phyloP scores from a whole-genome alignment of 2,888 invertebrate species.

The Eupithecia centaureata region DNA sequence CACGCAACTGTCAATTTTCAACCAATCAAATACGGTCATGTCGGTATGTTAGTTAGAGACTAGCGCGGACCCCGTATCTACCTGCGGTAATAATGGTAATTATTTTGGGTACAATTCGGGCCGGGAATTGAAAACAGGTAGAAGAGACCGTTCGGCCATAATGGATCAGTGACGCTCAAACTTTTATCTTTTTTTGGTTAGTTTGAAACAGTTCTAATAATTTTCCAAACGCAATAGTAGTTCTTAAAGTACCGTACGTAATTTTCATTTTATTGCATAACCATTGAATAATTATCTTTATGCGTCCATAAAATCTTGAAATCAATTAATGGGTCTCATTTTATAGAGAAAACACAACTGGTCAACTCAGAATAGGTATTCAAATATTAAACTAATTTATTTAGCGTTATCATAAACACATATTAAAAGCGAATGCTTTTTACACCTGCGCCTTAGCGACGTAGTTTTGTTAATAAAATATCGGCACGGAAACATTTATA shows the following conservation, averaged over 20 bases:
- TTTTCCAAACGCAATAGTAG: too few species aligned
- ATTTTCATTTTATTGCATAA: background rate
- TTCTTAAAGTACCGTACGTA: background rate
- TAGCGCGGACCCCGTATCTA: constrained; percentile 30
- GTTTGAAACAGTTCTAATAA: background rate
- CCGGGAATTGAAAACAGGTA: constrained; percentile 65
- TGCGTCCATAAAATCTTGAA: background rate
- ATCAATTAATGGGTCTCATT: background rate
- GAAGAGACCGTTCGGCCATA: constrained; percentile 48
- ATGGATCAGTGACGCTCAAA: constrained; percentile 58
- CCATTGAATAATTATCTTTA: background rate
- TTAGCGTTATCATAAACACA: background rate
- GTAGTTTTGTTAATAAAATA: background rate
- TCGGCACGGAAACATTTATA: background rate
- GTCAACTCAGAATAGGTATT: background rate
- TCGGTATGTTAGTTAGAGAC: constrained; percentile 45
- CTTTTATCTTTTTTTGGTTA: constrained; percentile 29
- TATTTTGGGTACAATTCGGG: constrained; percentile 74
- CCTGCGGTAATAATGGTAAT: constrained; percentile 72
- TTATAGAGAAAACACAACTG: background rate
- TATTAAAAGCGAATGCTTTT: constrained; percentile 10
- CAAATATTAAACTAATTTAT: constrained; percentile 2
- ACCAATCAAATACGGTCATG: constrained; percentile 37
- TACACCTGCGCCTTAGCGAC: constrained; percentile 1
- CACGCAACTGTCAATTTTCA: constrained; percentile 41